Evolutionary conservation across 2,888 invertebrate genomes (phyloP).

Genomic region (Dryobotodes eremita): DNA sequence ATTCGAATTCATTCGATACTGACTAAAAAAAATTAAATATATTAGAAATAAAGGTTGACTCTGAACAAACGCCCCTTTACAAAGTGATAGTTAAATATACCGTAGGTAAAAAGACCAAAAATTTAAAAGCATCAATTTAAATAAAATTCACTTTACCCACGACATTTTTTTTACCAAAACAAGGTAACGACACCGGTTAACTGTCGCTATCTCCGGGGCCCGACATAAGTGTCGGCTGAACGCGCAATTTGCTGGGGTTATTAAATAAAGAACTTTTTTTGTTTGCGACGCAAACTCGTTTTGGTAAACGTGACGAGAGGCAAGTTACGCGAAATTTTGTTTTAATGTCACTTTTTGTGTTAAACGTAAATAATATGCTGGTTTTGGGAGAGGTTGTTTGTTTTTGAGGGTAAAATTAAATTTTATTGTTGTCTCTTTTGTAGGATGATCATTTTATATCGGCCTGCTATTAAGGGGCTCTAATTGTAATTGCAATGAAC

Average conservation of each 20-base stretch:
- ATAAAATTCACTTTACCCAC: constrained; percentile 38
- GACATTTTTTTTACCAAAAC: constrained; percentile 39
- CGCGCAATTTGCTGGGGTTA: constrained; percentile 69
- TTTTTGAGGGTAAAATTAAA: constrained; percentile 13
- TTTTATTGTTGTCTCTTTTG: constrained; percentile 6
- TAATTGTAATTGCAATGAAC: background rate
- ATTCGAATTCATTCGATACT: background rate
- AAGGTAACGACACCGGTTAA: constrained; percentile 26
- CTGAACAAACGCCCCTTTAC: background rate
- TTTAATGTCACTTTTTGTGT: constrained; percentile 62
- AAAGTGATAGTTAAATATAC: background rate
- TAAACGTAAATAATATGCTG: constrained; percentile 50
- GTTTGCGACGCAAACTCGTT: constrained; percentile 66
- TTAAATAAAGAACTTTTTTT: constrained; percentile 72
- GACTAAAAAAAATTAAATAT: too few relatives aligned
- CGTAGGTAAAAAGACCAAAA: background rate
- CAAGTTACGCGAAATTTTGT: constrained; percentile 54
- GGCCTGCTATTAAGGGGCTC: background rate
- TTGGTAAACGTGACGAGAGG: constrained; percentile 65
- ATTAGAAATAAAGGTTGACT: too few relatives aligned
- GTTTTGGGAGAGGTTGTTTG: constrained; percentile 21
- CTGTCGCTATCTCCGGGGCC: constrained; percentile 56
- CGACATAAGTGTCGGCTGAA: constrained; percentile 66
- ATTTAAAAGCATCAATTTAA: constrained; percentile 33
- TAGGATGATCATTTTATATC: background rate